These are phyloP conservation scores for Pelvicachromis taeniatus DNA, from an alignment of 2,113 vertebrate genomes.

Conservation along the genomic window DNA sequence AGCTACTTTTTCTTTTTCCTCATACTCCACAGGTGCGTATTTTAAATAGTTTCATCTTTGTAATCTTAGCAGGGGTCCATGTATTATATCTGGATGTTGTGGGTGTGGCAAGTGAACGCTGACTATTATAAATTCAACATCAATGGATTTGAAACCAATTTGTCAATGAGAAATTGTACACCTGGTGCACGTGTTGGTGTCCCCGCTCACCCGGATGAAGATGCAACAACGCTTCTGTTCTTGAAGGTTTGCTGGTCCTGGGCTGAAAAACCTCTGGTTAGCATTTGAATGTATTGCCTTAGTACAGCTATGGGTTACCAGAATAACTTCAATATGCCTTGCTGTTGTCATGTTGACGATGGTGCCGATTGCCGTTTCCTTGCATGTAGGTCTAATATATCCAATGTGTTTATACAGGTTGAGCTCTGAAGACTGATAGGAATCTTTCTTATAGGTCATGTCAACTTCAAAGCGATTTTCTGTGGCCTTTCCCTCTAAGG, in stretches of 20 bases:
- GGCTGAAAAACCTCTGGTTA: not conserved
- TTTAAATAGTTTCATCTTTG: not conserved
- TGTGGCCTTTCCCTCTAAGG: not conserved
- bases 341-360: not conserved
- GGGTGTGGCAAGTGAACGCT: not conserved
- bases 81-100: not conserved
- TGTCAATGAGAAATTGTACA: not conserved
- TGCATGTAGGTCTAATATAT: not conserved
- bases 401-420: not conserved
- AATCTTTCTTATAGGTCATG: not conserved
- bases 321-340: not conserved
- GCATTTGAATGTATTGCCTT: not conserved
- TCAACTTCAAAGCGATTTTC: not conserved
- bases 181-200: not conserved
- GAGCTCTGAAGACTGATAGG: not conserved
- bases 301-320: not conserved
- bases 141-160: not conserved
- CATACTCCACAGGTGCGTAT: not conserved
- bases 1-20: not conserved
- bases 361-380: not conserved
- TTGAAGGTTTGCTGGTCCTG: no score
- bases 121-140: not conserved
- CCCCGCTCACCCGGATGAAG: not conserved
- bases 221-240: not conserved
- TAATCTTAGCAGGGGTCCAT: not conserved